Evolutionary conservation across 2,113 vertebrate species (phyloP).

Genomic region (Smithornis capensis): DNA sequence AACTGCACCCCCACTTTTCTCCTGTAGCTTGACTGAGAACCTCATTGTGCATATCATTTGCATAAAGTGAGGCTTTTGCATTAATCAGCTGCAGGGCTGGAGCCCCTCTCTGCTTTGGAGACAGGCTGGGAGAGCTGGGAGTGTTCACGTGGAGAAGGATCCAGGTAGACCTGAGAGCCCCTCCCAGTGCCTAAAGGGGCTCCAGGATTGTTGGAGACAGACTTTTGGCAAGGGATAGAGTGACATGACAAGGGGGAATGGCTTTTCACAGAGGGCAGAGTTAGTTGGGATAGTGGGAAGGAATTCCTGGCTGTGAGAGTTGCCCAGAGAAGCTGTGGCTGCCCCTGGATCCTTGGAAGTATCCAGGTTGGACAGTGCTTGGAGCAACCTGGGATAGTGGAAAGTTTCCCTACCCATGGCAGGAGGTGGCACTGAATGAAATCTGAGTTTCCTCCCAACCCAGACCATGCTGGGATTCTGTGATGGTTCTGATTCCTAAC

Average conservation of each 20-base stretch:
- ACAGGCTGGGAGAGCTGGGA: background rate
- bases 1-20: background rate
- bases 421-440: background rate
- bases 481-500: background rate
- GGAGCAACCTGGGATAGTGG: background rate
- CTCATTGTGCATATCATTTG: background rate
- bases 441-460: background rate
- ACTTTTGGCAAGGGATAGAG: background rate
- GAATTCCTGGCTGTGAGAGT: background rate
- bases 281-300: background rate
- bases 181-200: background rate
- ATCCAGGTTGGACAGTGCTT: background rate
- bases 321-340: background rate
- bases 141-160: background rate
- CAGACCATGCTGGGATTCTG: background rate
- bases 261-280: background rate
- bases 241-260: background rate
- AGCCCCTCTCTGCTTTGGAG: background rate
- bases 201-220: background rate
- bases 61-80: background rate
- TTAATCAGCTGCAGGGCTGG: background rate
- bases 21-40: background rate
- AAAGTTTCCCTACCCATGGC: background rate
- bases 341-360: background rate
- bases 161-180: background rate